phyloP scores from a whole-genome alignment of 2,888 invertebrate genomes.

The Cyclophora albipunctata region DNA sequence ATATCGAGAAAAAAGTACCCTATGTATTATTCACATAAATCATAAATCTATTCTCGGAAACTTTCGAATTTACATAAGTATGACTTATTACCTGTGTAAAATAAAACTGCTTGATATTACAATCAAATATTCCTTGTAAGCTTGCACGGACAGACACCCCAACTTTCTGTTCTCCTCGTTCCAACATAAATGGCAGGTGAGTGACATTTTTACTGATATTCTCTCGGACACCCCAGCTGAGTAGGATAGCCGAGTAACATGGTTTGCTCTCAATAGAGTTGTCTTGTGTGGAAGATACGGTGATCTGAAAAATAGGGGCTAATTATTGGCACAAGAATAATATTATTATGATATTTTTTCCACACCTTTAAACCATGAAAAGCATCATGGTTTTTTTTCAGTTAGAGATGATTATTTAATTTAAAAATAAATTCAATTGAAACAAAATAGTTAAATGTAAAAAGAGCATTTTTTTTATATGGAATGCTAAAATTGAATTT shows the following conservation, averaged over 20 bases:
- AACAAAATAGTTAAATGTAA: too few relatives aligned
- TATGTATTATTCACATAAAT: too few relatives aligned
- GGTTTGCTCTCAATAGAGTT: slow-evolving; percentile 33
- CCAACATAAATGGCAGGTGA: slow-evolving; percentile 63
- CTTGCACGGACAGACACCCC: slow-evolving; percentile 46
- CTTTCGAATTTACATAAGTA: too few relatives aligned
- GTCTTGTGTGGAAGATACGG: slow-evolving; percentile 39
- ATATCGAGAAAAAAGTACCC: too few relatives aligned
- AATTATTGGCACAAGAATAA: background rate
- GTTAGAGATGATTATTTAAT: too few relatives aligned
- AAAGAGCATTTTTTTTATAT: too few relatives aligned
- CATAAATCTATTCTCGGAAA: too few relatives aligned
- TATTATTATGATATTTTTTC: too few relatives aligned
- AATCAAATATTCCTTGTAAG: slow-evolving; percentile 61
- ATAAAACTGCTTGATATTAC: slow-evolving; percentile 51
- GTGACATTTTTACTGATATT: slow-evolving; percentile 31
- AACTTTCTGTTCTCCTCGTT: slow-evolving; percentile 53
- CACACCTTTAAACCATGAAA: too few relatives aligned
- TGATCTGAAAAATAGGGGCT: slow-evolving; percentile 34
- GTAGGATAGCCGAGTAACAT: slow-evolving; percentile 47
- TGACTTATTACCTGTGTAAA: slow-evolving; percentile 52
- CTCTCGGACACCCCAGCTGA: slow-evolving; percentile 55
- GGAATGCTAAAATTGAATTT: too few relatives aligned
- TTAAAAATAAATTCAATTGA: too few relatives aligned
- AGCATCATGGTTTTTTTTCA: too few relatives aligned